phyloP scores from a whole-genome alignment of 2,797 vertebrate species.

The Myoxocephalus aenaeus region DNA sequence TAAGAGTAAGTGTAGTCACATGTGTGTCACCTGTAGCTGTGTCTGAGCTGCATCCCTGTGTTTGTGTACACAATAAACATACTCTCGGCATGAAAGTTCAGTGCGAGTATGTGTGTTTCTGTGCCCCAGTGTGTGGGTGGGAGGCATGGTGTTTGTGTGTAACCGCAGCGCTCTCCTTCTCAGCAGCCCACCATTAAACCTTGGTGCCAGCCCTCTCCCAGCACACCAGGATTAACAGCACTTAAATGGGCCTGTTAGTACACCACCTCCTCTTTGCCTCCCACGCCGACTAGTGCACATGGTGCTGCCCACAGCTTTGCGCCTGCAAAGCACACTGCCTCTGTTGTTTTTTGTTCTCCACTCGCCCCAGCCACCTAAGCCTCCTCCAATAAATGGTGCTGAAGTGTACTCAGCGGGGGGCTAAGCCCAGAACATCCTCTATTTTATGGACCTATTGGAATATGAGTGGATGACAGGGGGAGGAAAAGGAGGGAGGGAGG shows the following conservation, averaged over 20 bases:
- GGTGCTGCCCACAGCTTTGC: slow-evolving; percentile 70
- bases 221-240: slow-evolving; percentile 81
- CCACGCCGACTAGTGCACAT: slow-evolving; percentile 67
- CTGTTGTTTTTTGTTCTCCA: slow-evolving; percentile 67
- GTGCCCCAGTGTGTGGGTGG: slow-evolving; percentile 53
- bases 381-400: slow-evolving; percentile 74
- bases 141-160: slow-evolving; percentile 52
- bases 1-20: neutral
- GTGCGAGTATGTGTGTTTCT: slow-evolving; percentile 37
- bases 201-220: slow-evolving; percentile 72
- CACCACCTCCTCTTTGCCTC: slow-evolving; percentile 70
- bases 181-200: slow-evolving; percentile 78
- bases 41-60: neutral
- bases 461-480: slow-evolving; percentile 60
- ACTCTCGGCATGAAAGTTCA: slow-evolving; percentile 42
- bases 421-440: slow-evolving; percentile 77
- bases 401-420: slow-evolving; percentile 70
- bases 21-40: neutral
- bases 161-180: slow-evolving; percentile 67
- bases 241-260: slow-evolving; percentile 79
- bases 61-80: slow-evolving; percentile 45
- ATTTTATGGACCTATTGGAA: slow-evolving; percentile 72
- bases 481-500: slow-evolving; percentile 14
- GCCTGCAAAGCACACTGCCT: slow-evolving; percentile 59
- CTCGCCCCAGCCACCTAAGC: slow-evolving; percentile 62